phyloP scores from a whole-genome alignment of 1,140 invertebrate species.

The Psix sp. region DNA sequence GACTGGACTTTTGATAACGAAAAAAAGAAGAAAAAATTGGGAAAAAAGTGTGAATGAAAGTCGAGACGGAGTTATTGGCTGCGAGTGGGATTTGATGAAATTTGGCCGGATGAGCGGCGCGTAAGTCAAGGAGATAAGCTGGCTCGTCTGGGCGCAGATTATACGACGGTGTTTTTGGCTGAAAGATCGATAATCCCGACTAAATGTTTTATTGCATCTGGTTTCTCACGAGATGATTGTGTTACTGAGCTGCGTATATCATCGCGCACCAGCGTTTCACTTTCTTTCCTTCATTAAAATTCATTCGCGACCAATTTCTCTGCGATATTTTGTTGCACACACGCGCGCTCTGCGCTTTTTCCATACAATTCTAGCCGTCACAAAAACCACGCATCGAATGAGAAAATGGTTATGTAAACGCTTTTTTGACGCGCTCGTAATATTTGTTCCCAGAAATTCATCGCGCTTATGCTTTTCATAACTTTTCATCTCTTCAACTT shows the following conservation, averaged over 20 bases:
- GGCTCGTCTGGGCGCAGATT: slow-evolving; percentile 8
- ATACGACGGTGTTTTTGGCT: slow-evolving; percentile 17
- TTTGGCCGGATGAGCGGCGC: slow-evolving; percentile 4
- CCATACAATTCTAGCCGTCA: no score
- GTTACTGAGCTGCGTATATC: background rate
- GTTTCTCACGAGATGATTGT: slow-evolving; percentile 20
- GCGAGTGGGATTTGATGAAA: slow-evolving; percentile 10
- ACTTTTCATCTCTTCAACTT: background rate
- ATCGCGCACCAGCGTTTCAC: slow-evolving; percentile 20
- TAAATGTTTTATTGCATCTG: slow-evolving; percentile 22
- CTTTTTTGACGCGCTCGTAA: background rate
- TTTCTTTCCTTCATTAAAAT: slow-evolving; percentile 27
- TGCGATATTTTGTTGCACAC: slow-evolving; percentile 3
- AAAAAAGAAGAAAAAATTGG: slow-evolving; percentile 7
- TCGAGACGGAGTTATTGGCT: slow-evolving; percentile 4
- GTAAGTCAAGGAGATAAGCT: slow-evolving; percentile 11
- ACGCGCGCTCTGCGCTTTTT: background rate
- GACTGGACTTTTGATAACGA: no score
- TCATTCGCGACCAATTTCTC: slow-evolving; percentile 17
- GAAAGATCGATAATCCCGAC: slow-evolving; percentile 24
- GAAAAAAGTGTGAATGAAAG: background rate
- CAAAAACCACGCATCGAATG: no score
- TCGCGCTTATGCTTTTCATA: no score
- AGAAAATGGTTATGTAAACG: background rate
- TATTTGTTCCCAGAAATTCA: slow-evolving; percentile 1